These are phyloP conservation scores for Gari tellinella DNA, from an alignment of 2,888 invertebrate species.

Conservation along the genomic window DNA sequence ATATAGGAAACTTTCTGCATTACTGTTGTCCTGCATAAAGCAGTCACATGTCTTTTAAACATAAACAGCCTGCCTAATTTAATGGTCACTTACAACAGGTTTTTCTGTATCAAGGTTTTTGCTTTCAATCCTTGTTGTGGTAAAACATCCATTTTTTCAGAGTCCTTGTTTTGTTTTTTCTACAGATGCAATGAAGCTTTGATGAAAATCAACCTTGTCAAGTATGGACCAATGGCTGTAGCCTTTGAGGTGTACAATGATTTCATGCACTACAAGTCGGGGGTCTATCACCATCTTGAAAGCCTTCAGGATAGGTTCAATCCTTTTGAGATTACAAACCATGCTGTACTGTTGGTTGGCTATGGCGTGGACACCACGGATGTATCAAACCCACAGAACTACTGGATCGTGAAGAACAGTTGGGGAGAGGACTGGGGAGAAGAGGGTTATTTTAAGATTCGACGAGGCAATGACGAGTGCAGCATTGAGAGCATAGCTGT, in stretches of 20 bases:
- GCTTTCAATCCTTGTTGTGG: too few species aligned
- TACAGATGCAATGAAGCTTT: constrained; percentile 85
- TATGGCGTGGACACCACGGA: constrained; percentile 83
- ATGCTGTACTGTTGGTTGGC: constrained; percentile 85
- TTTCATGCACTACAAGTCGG: constrained; percentile 83
- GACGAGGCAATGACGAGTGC: constrained; percentile 83
- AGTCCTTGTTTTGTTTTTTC: constrained; percentile 26
- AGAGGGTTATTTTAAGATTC: constrained; percentile 83
- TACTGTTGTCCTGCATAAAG: too few species aligned
- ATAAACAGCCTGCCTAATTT: too few species aligned
- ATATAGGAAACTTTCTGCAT: too few species aligned
- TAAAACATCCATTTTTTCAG: too few species aligned
- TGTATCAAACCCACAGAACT: constrained; percentile 77
- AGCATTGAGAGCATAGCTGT: constrained; percentile 84
- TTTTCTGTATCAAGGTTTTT: too few species aligned
- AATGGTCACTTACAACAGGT: too few species aligned
- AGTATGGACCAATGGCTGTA: constrained; percentile 85
- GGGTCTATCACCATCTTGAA: constrained; percentile 85
- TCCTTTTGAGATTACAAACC: constrained; percentile 85
- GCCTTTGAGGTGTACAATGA: constrained; percentile 85
- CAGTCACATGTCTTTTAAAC: too few species aligned
- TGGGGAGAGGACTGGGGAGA: constrained; percentile 84
- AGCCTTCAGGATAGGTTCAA: constrained; percentile 81
- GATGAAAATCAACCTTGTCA: constrained; percentile 84
- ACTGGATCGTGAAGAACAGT: constrained; percentile 84